Evolutionary conservation across 2,888 invertebrate genomes (phyloP).

Genomic region (Sphinx pinastri): DNA sequence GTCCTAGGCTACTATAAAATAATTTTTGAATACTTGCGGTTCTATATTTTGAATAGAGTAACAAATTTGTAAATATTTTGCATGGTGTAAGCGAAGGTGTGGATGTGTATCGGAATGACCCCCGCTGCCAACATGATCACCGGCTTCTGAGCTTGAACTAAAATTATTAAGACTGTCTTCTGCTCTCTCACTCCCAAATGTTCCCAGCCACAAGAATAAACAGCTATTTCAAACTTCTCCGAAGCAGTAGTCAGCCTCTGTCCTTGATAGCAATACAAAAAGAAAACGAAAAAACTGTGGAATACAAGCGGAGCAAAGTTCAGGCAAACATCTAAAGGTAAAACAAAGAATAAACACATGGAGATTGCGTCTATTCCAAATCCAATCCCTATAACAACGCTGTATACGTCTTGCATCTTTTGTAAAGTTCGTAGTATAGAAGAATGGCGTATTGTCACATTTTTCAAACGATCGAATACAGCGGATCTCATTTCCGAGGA

Average conservation of each 20-base stretch:
- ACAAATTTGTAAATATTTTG: slow-evolving; percentile 55
- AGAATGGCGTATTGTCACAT: slow-evolving; percentile 43
- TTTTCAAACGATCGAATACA: slow-evolving; percentile 40
- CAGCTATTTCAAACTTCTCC: slow-evolving; percentile 48
- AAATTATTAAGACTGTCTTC: slow-evolving; percentile 46
- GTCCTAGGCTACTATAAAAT: neutral
- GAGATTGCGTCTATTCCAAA: slow-evolving; percentile 46
- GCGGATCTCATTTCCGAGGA: slow-evolving; percentile 32
- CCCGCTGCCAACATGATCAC: slow-evolving; percentile 47
- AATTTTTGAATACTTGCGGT: neutral
- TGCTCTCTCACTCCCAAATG: slow-evolving; percentile 43
- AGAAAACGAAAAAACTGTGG: slow-evolving; percentile 47
- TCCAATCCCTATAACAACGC: slow-evolving; percentile 42
- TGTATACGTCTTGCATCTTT: slow-evolving; percentile 47
- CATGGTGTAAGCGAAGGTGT: slow-evolving; percentile 51
- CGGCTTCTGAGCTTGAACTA: slow-evolving; percentile 51
- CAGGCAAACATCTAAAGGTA: slow-evolving; percentile 46
- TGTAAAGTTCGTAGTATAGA: slow-evolving; percentile 42
- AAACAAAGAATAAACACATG: slow-evolving; percentile 48
- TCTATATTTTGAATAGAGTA: slow-evolving; percentile 46
- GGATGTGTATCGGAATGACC: slow-evolving; percentile 50
- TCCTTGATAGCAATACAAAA: slow-evolving; percentile 53
- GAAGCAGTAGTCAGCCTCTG: slow-evolving; percentile 53
- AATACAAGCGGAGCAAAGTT: slow-evolving; percentile 46
- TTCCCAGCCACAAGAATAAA: slow-evolving; percentile 57